Evolutionary conservation across 2,797 vertebrate genomes (phyloP).

Genomic region (Tachyglossus aculeatus): DNA sequence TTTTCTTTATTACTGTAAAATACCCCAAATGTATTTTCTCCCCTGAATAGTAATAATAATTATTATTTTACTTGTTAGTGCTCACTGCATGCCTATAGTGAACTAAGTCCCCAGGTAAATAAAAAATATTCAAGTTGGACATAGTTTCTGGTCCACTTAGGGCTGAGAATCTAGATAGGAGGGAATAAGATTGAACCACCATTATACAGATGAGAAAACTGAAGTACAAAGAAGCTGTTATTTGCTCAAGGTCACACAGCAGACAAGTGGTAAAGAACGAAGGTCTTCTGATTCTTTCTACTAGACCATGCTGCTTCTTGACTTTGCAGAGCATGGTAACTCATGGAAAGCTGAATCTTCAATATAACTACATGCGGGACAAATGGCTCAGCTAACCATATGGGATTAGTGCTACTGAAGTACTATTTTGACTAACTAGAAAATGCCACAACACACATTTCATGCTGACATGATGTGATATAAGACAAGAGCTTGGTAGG

Average conservation of each 20-base stretch:
- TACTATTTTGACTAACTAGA: constrained; percentile 18
- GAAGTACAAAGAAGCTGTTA: too few relatives aligned
- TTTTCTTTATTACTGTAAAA: neutral
- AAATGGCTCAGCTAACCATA: constrained; percentile 34
- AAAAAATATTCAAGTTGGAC: too few relatives aligned
- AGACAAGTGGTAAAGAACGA: too few relatives aligned
- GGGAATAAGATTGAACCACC: too few relatives aligned
- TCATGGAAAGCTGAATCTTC: constrained; percentile 9
- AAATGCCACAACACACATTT: constrained; percentile 35
- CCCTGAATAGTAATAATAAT: too few relatives aligned
- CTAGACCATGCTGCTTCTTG: neutral
- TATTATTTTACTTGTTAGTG: too few relatives aligned
- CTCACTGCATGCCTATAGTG: too few relatives aligned
- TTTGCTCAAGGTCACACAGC: too few relatives aligned
- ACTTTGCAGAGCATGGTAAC: neutral
- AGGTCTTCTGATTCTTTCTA: neutral
- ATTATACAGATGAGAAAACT: too few relatives aligned
- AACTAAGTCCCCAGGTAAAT: too few relatives aligned
- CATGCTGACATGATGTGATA: constrained; percentile 2
- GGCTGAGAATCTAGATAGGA: too few relatives aligned
- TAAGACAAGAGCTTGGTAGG: neutral
- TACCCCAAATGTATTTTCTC: neutral
- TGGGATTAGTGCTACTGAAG: constrained; percentile 43
- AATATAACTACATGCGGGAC: constrained; percentile 4
- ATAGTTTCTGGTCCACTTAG: too few relatives aligned